A percentile compares a stretch with the other conserved stretches of the same genome.
These are phyloP conservation scores for Nephrotoma flavescens DNA, from an alignment of 2,888 invertebrate genomes.

Conservation along the genomic window DNA sequence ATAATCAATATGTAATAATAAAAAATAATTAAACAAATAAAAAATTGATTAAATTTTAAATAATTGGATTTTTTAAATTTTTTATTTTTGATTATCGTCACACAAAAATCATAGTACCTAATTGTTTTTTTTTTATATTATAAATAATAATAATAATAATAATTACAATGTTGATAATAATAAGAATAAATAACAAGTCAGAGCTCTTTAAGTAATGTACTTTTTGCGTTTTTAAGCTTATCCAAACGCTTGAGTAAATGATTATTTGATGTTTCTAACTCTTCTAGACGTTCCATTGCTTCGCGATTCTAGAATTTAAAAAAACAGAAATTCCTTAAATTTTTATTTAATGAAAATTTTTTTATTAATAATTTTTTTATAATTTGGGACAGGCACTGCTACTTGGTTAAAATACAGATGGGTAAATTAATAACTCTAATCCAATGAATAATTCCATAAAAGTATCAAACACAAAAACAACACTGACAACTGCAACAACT, in stretches of 20 bases:
- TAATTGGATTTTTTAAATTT: neutral
- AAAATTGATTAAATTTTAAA: neutral
- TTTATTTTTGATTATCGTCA: neutral
- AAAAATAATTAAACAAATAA: neutral
- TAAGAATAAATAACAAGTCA: slow-evolving; percentile 36
- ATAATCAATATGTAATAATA: neutral
- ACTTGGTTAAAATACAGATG: neutral
- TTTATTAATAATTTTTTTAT: neutral
- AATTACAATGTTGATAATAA: neutral
- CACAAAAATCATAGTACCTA: neutral
- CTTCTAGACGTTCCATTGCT: slow-evolving; percentile 80
- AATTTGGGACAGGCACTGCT: neutral
- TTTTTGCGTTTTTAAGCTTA: slow-evolving; percentile 93
- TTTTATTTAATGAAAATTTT: neutral
- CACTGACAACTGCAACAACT: neutral
- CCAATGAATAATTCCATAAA: neutral
- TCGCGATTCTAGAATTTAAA: slow-evolving; percentile 65
- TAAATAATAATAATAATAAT: neutral
- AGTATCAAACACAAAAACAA: neutral
- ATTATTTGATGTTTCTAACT: slow-evolving; percentile 89
- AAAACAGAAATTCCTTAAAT: slow-evolving; percentile 4
- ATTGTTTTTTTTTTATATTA: neutral
- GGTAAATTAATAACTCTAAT: neutral
- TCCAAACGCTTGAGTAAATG: slow-evolving; percentile 93
- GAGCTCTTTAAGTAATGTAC: slow-evolving; percentile 77